These are phyloP conservation scores for Eurytemora carolleeae DNA, from an alignment of 1,140 invertebrate genomes.

Conservation along the genomic window DNA sequence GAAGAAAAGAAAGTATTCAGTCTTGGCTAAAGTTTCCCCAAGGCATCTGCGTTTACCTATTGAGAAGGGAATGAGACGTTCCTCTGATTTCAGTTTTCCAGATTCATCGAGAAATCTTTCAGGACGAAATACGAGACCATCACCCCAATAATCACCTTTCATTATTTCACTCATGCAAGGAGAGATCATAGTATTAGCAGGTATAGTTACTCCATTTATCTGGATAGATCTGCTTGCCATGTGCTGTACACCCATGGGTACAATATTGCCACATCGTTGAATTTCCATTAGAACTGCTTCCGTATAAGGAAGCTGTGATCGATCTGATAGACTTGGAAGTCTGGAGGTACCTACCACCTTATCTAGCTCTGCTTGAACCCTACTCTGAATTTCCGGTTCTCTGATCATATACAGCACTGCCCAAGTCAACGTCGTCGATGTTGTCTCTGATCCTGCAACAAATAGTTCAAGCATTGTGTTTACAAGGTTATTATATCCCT, in stretches of 20 bases:
- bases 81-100: too few relatives aligned
- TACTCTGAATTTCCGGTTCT: conserved; percentile 21
- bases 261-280: conserved; percentile 32
- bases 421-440: conserved; percentile 22
- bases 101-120: too few relatives aligned
- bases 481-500: neutral
- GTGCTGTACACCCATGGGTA: conserved; percentile 12
- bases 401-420: conserved; percentile 20
- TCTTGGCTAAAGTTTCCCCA: too few relatives aligned
- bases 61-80: too few relatives aligned
- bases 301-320: conserved; percentile 31
- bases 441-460: conserved; percentile 24
- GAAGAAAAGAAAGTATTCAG: too few relatives aligned
- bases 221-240: too few relatives aligned
- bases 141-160: neutral
- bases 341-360: conserved; percentile 19
- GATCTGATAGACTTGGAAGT: conserved; percentile 11
- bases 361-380: conserved; percentile 24
- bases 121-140: neutral
- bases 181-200: neutral
- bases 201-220: neutral
- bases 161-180: neutral
- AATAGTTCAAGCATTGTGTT: conserved; percentile 22
- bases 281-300: conserved; percentile 48
- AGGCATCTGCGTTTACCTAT: too few relatives aligned